A percentile compares a stretch with the other conserved stretches of the same genome.
Conservation (phyloP, 2,113 vertebrate genomes). For the Platichthys flesus region DNA sequence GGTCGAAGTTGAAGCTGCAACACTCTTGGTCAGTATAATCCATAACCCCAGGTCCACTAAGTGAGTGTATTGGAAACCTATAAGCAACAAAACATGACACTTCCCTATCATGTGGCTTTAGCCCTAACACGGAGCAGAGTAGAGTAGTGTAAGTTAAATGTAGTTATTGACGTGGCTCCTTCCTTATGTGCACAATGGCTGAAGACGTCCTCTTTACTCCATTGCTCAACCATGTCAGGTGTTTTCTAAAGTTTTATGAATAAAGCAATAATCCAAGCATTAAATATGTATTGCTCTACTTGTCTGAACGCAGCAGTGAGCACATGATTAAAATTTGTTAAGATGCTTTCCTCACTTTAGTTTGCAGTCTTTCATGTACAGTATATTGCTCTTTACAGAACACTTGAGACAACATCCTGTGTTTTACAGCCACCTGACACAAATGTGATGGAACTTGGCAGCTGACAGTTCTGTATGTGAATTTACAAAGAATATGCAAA, state of each 20-base stretch:
- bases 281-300: conserved; percentile 33
- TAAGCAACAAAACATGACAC: not conserved
- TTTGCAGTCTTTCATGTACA: not conserved
- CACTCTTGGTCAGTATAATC: no score
- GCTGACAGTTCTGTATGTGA: not conserved
- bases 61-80: no score
- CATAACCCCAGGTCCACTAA: no score
- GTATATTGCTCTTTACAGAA: not conserved
- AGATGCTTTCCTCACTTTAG: not conserved
- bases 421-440: not conserved
- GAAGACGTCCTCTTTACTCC: conserved; percentile 5
- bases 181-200: not conserved
- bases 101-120: not conserved
- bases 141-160: not conserved
- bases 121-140: not conserved
- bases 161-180: not conserved
- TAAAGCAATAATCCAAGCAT: conserved; percentile 13
- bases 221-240: not conserved
- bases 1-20: not conserved
- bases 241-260: conserved; percentile 2
- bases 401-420: not conserved
- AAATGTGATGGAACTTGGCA: not conserved
- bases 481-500: not conserved
- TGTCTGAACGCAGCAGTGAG: not conserved
- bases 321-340: conserved; percentile 15